Conservation (phyloP, 1,140 invertebrate genomes). For the Lutraria rhynchaena region DNA sequence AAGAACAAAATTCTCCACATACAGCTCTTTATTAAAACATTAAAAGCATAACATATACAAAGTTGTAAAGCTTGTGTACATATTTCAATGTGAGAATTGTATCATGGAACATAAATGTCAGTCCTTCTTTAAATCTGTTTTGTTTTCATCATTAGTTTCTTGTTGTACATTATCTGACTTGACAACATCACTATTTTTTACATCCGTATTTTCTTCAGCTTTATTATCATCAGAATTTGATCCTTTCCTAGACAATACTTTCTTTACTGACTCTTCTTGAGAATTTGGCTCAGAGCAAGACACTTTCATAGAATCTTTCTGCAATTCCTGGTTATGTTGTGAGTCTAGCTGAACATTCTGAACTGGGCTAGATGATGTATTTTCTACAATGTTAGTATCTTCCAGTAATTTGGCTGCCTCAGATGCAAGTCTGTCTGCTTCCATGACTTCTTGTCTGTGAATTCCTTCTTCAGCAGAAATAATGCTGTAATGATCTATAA, state of each 20-base stretch:
- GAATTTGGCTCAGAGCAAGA: slow-evolving; percentile 13
- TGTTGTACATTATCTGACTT: background rate
- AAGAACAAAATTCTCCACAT: too few species aligned
- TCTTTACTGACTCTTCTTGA: background rate
- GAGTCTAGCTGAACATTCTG: background rate
- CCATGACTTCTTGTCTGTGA: slow-evolving; percentile 24
- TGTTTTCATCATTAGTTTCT: background rate
- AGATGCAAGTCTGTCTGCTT: slow-evolving; percentile 37
- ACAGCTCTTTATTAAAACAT: too few species aligned
- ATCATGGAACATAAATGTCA: too few species aligned
- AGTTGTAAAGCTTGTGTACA: too few species aligned
- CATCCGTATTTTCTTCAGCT: too few species aligned
- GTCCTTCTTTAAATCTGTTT: too few species aligned
- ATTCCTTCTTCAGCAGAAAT: slow-evolving; percentile 41
- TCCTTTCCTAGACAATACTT: slow-evolving; percentile 34
- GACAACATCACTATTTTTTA: background rate
- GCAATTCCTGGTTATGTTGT: background rate
- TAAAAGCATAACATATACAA: too few species aligned
- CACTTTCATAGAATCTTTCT: slow-evolving; percentile 16
- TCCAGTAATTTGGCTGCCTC: slow-evolving; percentile 33
- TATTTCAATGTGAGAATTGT: too few species aligned
- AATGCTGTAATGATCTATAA: slow-evolving; percentile 65
- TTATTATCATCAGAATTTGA: slow-evolving; percentile 15
- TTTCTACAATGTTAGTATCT: slow-evolving; percentile 2
- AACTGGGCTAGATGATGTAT: background rate